Conservation (phyloP, 30 jellyfish, hydroid and myxozoan species). For the Turritopsis rubra region DNA sequence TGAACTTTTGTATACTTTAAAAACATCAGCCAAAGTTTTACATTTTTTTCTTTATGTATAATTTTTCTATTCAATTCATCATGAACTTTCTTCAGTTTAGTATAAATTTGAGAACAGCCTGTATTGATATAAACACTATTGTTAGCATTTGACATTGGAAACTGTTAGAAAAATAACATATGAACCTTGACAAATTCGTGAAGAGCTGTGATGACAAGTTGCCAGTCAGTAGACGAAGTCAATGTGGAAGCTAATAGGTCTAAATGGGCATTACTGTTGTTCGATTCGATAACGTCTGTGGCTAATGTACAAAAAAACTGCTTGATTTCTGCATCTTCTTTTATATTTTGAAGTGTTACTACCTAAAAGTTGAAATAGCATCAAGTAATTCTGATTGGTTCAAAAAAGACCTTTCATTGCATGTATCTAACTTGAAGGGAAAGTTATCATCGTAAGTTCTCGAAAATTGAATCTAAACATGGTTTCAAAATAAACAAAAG, state of each 20-base stretch:
- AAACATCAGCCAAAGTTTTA: too few relatives aligned
- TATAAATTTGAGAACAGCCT: too few relatives aligned
- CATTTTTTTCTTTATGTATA: too few relatives aligned
- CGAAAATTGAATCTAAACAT: too few relatives aligned
- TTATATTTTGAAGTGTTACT: slow-evolving; percentile 31
- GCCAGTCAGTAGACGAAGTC: slow-evolving; percentile 46
- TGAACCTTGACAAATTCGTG: slow-evolving; percentile 68
- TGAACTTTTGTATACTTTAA: not conserved
- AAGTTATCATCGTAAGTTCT: too few relatives aligned
- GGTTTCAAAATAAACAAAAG: too few relatives aligned
- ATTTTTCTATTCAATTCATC: too few relatives aligned
- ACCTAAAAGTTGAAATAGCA: slow-evolving; percentile 1
- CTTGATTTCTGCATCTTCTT: slow-evolving; percentile 50
- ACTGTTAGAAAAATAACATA: too few relatives aligned
- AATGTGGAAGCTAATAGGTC: slow-evolving; percentile 70
- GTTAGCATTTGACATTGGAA: not conserved
- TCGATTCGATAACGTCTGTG: slow-evolving; percentile 42
- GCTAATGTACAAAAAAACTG: slow-evolving; percentile 62
- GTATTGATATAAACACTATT: too few relatives aligned
- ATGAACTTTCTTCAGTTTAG: too few relatives aligned
- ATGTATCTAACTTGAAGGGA: too few relatives aligned
- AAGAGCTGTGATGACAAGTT: slow-evolving; percentile 41
- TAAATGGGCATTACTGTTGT: slow-evolving; percentile 54
- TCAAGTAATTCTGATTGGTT: not conserved
- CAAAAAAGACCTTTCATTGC: too few relatives aligned